Evolutionary conservation across 2,113 vertebrate genomes (phyloP).

Genomic region (Otolemur garnettii): DNA sequence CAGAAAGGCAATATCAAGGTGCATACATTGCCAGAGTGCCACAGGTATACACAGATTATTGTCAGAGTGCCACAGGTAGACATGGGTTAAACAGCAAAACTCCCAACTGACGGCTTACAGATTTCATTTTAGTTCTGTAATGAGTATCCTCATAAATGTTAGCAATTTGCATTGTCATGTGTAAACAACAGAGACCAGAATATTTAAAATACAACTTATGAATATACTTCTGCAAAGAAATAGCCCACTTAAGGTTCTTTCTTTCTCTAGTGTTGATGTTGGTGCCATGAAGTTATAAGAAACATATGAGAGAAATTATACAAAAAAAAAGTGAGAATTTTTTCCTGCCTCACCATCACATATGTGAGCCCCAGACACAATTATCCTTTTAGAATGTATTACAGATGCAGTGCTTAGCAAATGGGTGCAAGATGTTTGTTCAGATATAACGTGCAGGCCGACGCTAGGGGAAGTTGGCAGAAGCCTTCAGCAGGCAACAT

Average conservation of each 20-base stretch:
- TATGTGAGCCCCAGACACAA: slow-evolving; percentile 87
- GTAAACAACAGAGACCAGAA: slow-evolving; percentile 4
- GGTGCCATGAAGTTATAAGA: slow-evolving; percentile 85
- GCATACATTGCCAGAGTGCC: neutral
- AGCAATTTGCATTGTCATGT: neutral
- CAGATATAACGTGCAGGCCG: slow-evolving; percentile 80
- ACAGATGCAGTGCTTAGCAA: slow-evolving; percentile 87
- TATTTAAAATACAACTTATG: slow-evolving; percentile 26
- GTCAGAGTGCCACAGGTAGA: neutral
- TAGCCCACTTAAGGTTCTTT: slow-evolving; percentile 18
- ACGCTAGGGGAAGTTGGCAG: slow-evolving; percentile 80
- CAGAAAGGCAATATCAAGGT: neutral
- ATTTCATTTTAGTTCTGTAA: neutral
- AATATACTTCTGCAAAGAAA: slow-evolving; percentile 50
- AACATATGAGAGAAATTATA: slow-evolving; percentile 85
- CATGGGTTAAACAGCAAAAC: neutral
- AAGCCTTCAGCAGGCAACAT: slow-evolving; percentile 62
- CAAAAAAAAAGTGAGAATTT: slow-evolving; percentile 84
- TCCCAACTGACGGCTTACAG: neutral
- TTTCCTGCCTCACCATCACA: slow-evolving; percentile 85
- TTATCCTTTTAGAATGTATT: slow-evolving; percentile 87
- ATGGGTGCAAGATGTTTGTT: slow-evolving; percentile 88
- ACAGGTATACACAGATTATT: neutral
- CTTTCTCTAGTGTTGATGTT: slow-evolving; percentile 57
- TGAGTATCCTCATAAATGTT: slow-evolving; percentile 43